A percentile compares a stretch with the other conserved stretches of the same genome.
phyloP scores from a whole-genome alignment of 2,797 vertebrate genomes.

The Melanotaenia trifasciata region DNA sequence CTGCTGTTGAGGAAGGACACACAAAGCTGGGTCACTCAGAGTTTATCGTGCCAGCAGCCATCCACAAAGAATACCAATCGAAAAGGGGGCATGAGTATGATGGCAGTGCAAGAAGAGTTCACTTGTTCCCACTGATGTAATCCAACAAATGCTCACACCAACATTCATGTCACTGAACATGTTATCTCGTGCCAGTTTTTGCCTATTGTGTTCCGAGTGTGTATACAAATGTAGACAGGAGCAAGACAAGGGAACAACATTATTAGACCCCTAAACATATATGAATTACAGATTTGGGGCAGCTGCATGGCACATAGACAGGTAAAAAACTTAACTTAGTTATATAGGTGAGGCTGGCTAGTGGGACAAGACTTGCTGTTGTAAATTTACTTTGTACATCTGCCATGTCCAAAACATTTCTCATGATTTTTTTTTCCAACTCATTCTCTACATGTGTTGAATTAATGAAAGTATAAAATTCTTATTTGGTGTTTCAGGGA shows the following conservation, averaged over 20 bases:
- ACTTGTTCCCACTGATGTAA: slow-evolving; percentile 65
- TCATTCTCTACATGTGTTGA: no score
- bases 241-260: slow-evolving; percentile 14
- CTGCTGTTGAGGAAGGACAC: slow-evolving; percentile 74
- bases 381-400: not conserved
- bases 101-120: slow-evolving; percentile 38
- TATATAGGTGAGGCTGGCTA: not conserved
- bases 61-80: slow-evolving; percentile 27
- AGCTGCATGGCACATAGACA: not conserved
- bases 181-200: slow-evolving; percentile 34
- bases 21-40: slow-evolving; percentile 72
- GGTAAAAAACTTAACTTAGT: not conserved
- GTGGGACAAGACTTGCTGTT: not conserved
- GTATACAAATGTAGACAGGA: slow-evolving; percentile 36
- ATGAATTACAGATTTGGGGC: not conserved
- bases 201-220: slow-evolving; percentile 39
- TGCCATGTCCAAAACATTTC: no score
- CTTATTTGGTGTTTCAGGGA: no score
- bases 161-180: slow-evolving; percentile 47
- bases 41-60: slow-evolving; percentile 63
- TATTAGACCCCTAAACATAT: slow-evolving; percentile 28
- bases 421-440: no score
- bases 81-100: slow-evolving; percentile 43
- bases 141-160: slow-evolving; percentile 58
- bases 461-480: no score